phyloP scores from a whole-genome alignment of 2,888 invertebrate genomes.

The Empis stercorea region DNA sequence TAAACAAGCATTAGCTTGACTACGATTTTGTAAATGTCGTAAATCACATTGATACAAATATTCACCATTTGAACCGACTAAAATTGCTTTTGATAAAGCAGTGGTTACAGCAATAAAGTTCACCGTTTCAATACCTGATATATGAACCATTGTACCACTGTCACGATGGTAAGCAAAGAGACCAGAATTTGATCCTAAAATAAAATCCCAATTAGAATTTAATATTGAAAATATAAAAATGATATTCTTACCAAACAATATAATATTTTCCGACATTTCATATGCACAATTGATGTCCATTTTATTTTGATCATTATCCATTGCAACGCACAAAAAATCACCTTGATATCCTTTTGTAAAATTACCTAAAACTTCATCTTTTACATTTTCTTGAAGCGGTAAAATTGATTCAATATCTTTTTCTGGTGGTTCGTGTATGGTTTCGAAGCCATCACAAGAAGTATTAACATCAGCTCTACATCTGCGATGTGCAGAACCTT shows the following conservation, averaged over 20 bases:
- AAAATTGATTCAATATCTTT: neutral
- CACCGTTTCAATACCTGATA: constrained; percentile 47
- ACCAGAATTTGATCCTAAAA: constrained; percentile 27
- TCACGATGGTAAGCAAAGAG: constrained; percentile 29
- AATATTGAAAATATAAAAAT: neutral
- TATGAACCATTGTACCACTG: constrained; percentile 24
- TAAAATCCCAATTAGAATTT: neutral
- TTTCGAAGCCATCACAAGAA: constrained; percentile 19
- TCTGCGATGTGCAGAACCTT: constrained; percentile 28
- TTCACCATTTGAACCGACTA: constrained; percentile 48
- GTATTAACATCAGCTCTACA: constrained; percentile 27
- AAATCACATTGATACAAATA: constrained; percentile 47
- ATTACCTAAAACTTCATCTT: neutral
- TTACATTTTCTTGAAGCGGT: neutral
- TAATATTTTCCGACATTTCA: constrained; percentile 28
- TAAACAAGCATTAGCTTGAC: constrained; percentile 37
- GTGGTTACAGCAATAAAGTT: constrained; percentile 47
- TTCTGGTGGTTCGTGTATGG: neutral
- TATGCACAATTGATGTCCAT: constrained; percentile 30
- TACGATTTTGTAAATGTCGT: constrained; percentile 42
- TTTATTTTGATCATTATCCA: neutral
- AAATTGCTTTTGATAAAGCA: constrained; percentile 44
- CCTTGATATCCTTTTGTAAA: constrained; percentile 15
- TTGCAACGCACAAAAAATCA: constrained; percentile 17
- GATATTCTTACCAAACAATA: constrained; percentile 17